Evolutionary conservation across 2,113 vertebrate genomes (phyloP).

Genomic region (Hemichromis elongatus): DNA sequence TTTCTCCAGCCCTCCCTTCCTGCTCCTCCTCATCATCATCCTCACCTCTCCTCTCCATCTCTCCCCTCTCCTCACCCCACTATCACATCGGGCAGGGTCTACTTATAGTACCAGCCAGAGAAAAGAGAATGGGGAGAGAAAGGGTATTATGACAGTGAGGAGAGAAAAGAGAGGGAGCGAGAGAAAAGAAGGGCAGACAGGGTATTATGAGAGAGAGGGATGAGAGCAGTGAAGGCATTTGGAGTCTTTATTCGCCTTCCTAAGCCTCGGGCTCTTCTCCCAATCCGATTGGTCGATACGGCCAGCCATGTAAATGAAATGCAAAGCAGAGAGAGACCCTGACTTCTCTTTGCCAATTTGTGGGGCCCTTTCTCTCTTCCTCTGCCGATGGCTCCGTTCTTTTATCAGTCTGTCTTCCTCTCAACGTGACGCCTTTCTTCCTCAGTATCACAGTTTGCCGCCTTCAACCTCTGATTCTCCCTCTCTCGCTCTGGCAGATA

Average conservation of each 20-base stretch:
- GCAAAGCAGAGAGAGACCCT: constrained; percentile 69
- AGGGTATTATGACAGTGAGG: constrained; percentile 67
- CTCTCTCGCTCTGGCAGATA: constrained; percentile 37
- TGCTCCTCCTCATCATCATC: not conserved
- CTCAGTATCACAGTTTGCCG: constrained; percentile 42
- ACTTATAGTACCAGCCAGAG: constrained; percentile 57
- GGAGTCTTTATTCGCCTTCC: constrained; percentile 72
- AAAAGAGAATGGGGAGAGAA: constrained; percentile 62
- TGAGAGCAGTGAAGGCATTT: constrained; percentile 75
- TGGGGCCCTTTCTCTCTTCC: constrained; percentile 53
- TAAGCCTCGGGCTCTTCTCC: constrained; percentile 71
- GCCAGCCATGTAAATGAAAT: constrained; percentile 77
- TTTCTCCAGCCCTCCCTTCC: not conserved
- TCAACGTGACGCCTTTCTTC: constrained; percentile 42
- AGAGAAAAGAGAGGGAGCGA: constrained; percentile 58
- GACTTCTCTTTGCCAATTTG: constrained; percentile 67
- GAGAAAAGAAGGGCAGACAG: constrained; percentile 69
- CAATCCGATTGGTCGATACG: constrained; percentile 74
- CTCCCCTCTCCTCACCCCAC: constrained; percentile 37
- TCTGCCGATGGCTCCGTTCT: constrained; percentile 40
- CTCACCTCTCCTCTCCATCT: not conserved
- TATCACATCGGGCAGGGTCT: constrained; percentile 70
- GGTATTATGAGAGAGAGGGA: constrained; percentile 72
- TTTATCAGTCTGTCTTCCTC: constrained; percentile 57
- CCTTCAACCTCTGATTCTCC: constrained; percentile 53